Base-by-base conservation (phyloP, 2,797 vertebrate genomes). In the Amphiprion clarkii region DNA sequence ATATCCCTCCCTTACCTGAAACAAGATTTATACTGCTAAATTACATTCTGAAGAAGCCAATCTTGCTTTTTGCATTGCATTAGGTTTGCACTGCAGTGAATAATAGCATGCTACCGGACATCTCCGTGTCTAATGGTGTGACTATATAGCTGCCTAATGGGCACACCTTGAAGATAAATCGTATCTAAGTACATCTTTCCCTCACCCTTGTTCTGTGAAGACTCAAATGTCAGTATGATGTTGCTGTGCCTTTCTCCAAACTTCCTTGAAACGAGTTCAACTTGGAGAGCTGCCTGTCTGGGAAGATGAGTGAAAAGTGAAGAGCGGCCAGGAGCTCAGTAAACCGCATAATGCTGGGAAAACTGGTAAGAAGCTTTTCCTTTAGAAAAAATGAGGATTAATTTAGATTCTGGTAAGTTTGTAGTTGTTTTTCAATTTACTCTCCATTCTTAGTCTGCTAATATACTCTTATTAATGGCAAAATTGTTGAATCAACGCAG, bases 251-350 rank as follows among this genome's bases (percentile, higher is more conserved):
- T 54, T 14, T 31, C 36, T 62, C 67, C 67, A 74, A 64, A 46
- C 27, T 62, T 39, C 14, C 9, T n/a, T 75, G 46, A 52, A 48
- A 48, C 48, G 59, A 12, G 3, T 39, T 39, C 36, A 39, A 39
- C 10, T 96, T 96, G 82, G 95, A 96, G 16, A 93, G 94, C 0
- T 97, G 96, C 67, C 91, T 93, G 67, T 31, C 17, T 48, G 9
- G 5, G 23, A 44, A 27, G 58, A 29, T 1, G 4, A 42, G 13
- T 29, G 10, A 95, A 87, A 66, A 97, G 96, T 23, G 95, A 96
- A 17, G 51, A 93, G 92, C 17, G 5, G 9, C 3, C 94, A 93
- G 10, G 95, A 95, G 67, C 86, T 81, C 21, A 86, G 89, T 33
- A 96, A 94, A 49, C 92, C 89, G 46, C 67, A 39, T 12, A 39